Evolutionary conservation across 2,888 invertebrate genomes (phyloP), one percentile per base, ranked within the genome.

Genomic region (Reticulitermes lucifugus): DNA sequence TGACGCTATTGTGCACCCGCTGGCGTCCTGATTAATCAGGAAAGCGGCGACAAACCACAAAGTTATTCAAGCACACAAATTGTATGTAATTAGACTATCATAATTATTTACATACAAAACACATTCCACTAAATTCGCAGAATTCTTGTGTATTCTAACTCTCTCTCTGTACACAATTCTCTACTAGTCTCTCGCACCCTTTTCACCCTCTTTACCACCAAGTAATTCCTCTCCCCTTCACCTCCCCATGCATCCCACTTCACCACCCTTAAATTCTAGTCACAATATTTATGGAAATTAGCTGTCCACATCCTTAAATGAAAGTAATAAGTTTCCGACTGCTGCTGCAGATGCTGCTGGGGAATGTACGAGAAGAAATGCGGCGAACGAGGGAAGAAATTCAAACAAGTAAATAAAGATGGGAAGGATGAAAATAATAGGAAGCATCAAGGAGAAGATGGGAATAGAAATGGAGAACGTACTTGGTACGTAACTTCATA

Each of bases 251-350:
- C 81, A 60, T 65, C 60, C 55, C 81, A 51, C 29, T 71, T 70
- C 70, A 75, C 77, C 79, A 59, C 43, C 79, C 83, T 83, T 85
- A 85, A 85, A 79, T 85, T 85, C 77, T 83, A 85, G 85, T 79
- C 83, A 75, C 85, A 77, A 83, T 85, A 86, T 88, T 88, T 88
- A 89, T 88, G 88, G 88, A 88, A 88, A 88, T 88, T 88, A 88
- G 88, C 88, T 88, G 88, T 89, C 88, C 88, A 87, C 88, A 87
- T 88, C 87, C 88, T 84, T 87, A 88, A 89, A 89, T 88, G 88
- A 89, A 89, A 87, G 86, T 88, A 88, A 88, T 88, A 89, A 80
- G 84, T 84, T 84, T 81, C 84, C 80, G 55, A 51, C 71, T 60
- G 80, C 70, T 70, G 35, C 84, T 35, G 84, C 84, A 80, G 79